Evolutionary conservation across 92 coral and sea anemone genomes (phyloP).

Genomic region (Desmophyllum pertusum): DNA sequence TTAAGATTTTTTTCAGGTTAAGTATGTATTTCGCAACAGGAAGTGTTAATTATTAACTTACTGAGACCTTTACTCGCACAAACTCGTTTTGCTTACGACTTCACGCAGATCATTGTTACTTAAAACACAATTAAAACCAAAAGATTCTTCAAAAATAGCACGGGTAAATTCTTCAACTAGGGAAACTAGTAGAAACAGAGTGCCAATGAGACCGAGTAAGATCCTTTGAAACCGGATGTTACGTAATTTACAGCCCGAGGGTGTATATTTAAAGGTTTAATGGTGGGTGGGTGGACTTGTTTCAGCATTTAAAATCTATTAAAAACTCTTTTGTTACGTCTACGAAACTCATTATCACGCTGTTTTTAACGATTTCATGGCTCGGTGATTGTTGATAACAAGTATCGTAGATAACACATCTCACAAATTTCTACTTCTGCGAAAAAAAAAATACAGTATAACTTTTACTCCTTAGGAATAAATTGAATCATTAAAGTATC

Average conservation of each 20-base stretch:
- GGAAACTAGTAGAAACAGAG: neutral
- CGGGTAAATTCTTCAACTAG: too few relatives aligned
- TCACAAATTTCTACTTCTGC: too few relatives aligned
- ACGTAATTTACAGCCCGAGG: neutral
- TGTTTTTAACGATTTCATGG: neutral
- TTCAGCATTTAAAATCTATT: neutral
- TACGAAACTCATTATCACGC: neutral
- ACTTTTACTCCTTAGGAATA: too few relatives aligned
- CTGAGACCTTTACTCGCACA: neutral
- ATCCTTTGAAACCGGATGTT: neutral
- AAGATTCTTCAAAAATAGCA: neutral
- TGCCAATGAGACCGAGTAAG: neutral
- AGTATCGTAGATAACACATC: too few relatives aligned
- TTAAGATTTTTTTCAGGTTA: neutral
- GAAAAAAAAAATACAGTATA: too few relatives aligned
- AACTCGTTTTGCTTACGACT: neutral
- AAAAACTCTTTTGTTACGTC: neutral
- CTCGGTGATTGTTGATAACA: too few relatives aligned
- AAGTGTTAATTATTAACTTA: neutral
- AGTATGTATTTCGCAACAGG: neutral
- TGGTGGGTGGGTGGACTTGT: neutral
- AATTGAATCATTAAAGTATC: too few relatives aligned
- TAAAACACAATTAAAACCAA: neutral
- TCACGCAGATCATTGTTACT: neutral
- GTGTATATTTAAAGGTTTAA: neutral